Percentiles rank a stretch among this genome's conserved stretches.
Evolutionary conservation across 2,797 vertebrate genomes (phyloP).

Genomic region (Lophius americanus): DNA sequence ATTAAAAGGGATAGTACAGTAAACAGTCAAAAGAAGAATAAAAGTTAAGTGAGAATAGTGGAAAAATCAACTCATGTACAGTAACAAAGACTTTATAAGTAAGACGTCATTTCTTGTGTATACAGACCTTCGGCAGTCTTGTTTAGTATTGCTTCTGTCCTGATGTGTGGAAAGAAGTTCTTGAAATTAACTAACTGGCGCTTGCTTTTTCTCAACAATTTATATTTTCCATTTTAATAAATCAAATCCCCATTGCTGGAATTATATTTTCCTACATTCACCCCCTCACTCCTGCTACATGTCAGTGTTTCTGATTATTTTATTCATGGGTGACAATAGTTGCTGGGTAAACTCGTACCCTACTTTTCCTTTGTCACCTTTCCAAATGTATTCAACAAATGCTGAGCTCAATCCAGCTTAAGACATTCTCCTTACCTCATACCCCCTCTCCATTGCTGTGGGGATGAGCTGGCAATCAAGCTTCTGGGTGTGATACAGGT

Average conservation of each 20-base stretch:
- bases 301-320: slow-evolving; percentile 38
- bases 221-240: neutral
- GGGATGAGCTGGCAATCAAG: slow-evolving; percentile 48
- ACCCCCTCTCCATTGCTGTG: slow-evolving; percentile 21
- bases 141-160: neutral
- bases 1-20: no score
- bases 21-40: no score
- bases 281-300: slow-evolving; percentile 19
- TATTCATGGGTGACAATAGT: slow-evolving; percentile 60
- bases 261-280: slow-evolving; percentile 34
- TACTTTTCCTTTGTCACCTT: slow-evolving; percentile 33
- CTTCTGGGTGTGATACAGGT: slow-evolving; percentile 36
- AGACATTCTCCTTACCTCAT: slow-evolving; percentile 25
- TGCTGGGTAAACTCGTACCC: slow-evolving; percentile 44
- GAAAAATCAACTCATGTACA: no score
- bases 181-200: neutral
- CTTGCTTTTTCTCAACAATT: neutral
- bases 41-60: no score
- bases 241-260: slow-evolving; percentile 22
- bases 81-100: no score
- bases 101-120: no score
- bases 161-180: neutral
- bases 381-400: slow-evolving; percentile 30
- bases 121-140: slow-evolving; percentile 3
- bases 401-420: slow-evolving; percentile 52